Evolutionary conservation across 2,113 vertebrate species (phyloP), one percentile per base, ranked within the genome.

Genomic region (Chaetodon auriga): DNA sequence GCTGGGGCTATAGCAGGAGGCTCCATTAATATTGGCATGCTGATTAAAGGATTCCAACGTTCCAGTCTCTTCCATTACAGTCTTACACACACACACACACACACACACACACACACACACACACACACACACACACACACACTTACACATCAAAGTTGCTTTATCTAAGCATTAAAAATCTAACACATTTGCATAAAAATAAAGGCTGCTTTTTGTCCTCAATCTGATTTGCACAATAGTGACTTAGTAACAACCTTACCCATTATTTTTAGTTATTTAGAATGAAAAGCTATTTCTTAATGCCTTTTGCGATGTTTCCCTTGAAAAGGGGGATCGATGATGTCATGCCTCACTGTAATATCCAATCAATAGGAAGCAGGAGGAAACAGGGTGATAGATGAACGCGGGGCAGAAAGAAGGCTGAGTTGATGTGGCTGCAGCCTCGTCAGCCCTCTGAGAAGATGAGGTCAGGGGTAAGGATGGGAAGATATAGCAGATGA

Each of bases 301-400:
- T 51, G 21, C 87, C 89, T 46, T 74, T 49, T 72, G 87, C 78
- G 66, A 84, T 89, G 87, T 90, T 93, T 90, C 90, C 91, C 81
- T 82, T 69, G 85, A 89, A 94, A 95, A 58, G 19, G 86, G 46
- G 48, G 94, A 95, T 95, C 81, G 89, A 96, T 95, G 91, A 87
- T 64, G 74, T 87, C 62, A 80, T 60, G 82, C 75, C 93, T 88
- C 87, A 85, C 82, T 92, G 61, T 82, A 81, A 89, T 87, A 85
- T 82, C 49, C 73, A 81, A 94, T 96, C 89, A 58, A 94, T 94
- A 93, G 57, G 55, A 72, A 90, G 77, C 86, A 90, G 93, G n/a
- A 63, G 68, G 54, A 88, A 91, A 73, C 88, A 48, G 79, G 60
- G 82, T 93, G 93, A 96, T 89, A 87, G 93, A 95, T 95, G 90